Evolutionary conservation across 2,113 vertebrate genomes (phyloP), one percentile per base, ranked within the genome.

Genomic region (Malaclemys terrapin): DNA sequence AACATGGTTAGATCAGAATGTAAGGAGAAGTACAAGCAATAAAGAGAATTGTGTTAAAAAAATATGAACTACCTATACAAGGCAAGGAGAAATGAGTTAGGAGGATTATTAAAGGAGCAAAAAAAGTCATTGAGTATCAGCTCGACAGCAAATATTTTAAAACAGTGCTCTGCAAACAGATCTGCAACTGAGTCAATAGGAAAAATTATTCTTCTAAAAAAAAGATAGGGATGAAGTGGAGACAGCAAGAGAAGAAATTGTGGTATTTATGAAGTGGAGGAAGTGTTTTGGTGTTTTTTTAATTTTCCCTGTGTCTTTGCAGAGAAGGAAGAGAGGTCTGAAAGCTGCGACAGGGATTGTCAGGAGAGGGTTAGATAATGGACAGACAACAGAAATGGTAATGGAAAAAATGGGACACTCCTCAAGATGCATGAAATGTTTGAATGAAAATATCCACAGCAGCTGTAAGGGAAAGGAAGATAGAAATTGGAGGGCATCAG

Each of bases 11-110:
- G 90, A 84, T 95, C 85, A 96, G 93, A 93, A 97, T 89, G 89
- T 84, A 93, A 95, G 95, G 86, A 96, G 8, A 35, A 97, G 62
- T 90, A 90, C 69, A 94, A 88, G 93, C 93, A 97, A 97, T 97
- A 97, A 97, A 95, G 53, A 89, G 91, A 96, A 97, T 88, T 91
- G 76, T 88, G 94, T 96, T 96, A 96, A 96, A 96, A 96, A 97
- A 81, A 89, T 95, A 96, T 94, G 94, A 95, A 96, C 82, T 89
- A 96, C 80, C 88, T 92, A 92, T 57, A 57, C 5, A 96, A 96
- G 96, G 52, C 59, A 82, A 91, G 53, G 31, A 0, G 0, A 97
- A 94, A 88, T 90, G 89, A 97, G 92, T 95, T 92, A 93, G 94
- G 85, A 94, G 78, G 85, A 95, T 96, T 96, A 96, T 96, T 97